Conservation (phyloP, 2,113 vertebrate species). For the Etheostoma spectabile region DNA sequence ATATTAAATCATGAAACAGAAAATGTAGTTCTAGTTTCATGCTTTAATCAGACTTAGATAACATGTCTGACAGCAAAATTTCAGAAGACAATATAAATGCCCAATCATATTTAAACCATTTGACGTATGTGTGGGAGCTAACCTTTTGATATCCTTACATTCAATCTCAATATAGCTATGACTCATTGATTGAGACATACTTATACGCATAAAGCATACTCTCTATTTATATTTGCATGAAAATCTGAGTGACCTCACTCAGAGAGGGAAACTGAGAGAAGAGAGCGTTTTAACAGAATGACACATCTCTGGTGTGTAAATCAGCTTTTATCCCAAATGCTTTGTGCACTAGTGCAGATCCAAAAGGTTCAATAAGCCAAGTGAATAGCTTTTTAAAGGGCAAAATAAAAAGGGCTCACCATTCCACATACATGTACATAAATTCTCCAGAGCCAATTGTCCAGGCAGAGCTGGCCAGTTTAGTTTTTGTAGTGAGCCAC, state of each 20-base stretch:
- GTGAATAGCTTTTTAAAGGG: constrained; percentile 38
- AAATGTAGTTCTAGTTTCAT: not conserved
- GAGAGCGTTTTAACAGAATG: constrained; percentile 17
- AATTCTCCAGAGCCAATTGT: constrained; percentile 48
- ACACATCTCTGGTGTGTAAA: constrained; percentile 15
- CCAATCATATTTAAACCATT: not conserved
- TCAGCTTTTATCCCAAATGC: constrained; percentile 33
- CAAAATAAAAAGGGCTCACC: constrained; percentile 41
- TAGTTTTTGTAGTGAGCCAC: constrained; percentile 33
- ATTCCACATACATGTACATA: not conserved
- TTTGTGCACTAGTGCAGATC: constrained; percentile 33
- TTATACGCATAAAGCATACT: not conserved
- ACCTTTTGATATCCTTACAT: constrained; percentile 32
- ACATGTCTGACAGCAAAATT: not conserved
- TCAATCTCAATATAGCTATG: constrained; percentile 21
- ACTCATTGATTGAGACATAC: constrained; percentile 8
- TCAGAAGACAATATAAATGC: not conserved
- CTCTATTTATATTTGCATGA: constrained; percentile 39
- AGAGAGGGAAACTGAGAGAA: constrained; percentile 19
- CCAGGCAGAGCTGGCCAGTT: constrained; percentile 19
- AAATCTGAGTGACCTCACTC: constrained; percentile 22
- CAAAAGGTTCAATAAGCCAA: constrained; percentile 43
- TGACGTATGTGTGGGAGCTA: not conserved
- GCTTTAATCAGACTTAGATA: not conserved
- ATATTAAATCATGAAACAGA: not conserved